A percentile compares a stretch with the other conserved stretches of the same genome.
phyloP scores from a whole-genome alignment of 2,888 invertebrate species.

The Oligia latruncula region DNA sequence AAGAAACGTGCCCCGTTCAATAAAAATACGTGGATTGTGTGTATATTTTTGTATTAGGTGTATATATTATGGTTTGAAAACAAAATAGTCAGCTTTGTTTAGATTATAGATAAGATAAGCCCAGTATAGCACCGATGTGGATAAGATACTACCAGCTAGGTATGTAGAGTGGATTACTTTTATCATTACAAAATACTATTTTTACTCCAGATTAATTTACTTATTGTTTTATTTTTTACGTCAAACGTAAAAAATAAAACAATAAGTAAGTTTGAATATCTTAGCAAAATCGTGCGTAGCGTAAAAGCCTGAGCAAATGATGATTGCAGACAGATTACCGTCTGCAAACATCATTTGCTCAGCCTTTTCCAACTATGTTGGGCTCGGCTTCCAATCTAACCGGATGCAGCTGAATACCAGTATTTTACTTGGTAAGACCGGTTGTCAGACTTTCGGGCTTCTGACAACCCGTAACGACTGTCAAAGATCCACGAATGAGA shows the following conservation, averaged over 20 bases:
- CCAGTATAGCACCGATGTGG: neutral
- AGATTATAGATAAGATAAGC: constrained; percentile 48
- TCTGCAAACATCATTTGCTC: neutral
- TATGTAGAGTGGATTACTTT: constrained; percentile 12
- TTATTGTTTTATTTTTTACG: neutral
- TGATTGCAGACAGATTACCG: too few species aligned
- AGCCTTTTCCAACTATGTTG: neutral
- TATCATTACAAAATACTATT: constrained; percentile 17
- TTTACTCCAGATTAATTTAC: neutral
- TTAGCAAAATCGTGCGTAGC: neutral
- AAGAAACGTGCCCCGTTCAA: constrained; percentile 15
- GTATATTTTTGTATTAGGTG: too few species aligned
- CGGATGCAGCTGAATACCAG: too few species aligned
- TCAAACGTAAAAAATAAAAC: too few species aligned
- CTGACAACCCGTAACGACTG: neutral
- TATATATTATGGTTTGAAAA: constrained; percentile 39
- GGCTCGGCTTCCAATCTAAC: neutral
- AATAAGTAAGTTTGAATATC: neutral
- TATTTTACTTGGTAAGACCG: neutral
- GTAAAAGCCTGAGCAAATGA: too few species aligned
- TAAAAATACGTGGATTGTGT: constrained; percentile 21
- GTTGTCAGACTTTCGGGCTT: neutral
- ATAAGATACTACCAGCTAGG: neutral
- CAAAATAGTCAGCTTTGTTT: constrained; percentile 27
- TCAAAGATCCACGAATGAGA: neutral